Evolutionary conservation across 2,113 vertebrate genomes (phyloP).

Genomic region (Urocynchramus pylzowi): DNA sequence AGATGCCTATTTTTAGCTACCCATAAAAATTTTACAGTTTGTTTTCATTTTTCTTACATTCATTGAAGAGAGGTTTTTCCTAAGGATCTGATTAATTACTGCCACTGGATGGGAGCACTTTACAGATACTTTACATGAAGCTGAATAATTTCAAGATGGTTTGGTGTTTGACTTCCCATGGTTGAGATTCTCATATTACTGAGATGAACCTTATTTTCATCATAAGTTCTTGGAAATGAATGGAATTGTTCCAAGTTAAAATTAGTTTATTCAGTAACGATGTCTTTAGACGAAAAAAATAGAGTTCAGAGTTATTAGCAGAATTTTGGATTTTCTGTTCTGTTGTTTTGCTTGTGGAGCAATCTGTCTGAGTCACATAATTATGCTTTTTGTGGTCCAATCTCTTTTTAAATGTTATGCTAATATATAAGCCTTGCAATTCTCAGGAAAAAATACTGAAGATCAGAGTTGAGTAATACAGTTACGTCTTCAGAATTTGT

Average conservation of each 20-base stretch:
- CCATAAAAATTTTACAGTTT: neutral
- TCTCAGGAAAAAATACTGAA: neutral
- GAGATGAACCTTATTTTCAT: neutral
- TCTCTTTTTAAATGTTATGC: neutral
- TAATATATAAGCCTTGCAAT: neutral
- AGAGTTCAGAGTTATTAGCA: neutral
- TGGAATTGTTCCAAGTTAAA: neutral
- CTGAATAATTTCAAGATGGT: constrained; percentile 12
- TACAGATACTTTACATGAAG: neutral
- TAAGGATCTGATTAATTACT: neutral
- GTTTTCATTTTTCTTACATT: neutral
- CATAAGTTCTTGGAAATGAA: neutral
- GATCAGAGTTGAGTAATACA: neutral
- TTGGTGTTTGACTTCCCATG: neutral
- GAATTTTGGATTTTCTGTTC: neutral
- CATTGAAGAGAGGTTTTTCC: neutral
- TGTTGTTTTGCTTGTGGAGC: neutral
- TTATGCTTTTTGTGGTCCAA: neutral
- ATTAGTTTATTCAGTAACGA: neutral
- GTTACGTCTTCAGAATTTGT: neutral
- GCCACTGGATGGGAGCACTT: neutral
- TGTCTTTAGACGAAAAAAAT: neutral
- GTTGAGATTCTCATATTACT: neutral
- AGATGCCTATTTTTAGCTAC: neutral
- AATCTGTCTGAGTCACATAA: neutral